Evolutionary conservation across 1,140 invertebrate genomes (phyloP).

Genomic region (Apis cerana): DNA sequence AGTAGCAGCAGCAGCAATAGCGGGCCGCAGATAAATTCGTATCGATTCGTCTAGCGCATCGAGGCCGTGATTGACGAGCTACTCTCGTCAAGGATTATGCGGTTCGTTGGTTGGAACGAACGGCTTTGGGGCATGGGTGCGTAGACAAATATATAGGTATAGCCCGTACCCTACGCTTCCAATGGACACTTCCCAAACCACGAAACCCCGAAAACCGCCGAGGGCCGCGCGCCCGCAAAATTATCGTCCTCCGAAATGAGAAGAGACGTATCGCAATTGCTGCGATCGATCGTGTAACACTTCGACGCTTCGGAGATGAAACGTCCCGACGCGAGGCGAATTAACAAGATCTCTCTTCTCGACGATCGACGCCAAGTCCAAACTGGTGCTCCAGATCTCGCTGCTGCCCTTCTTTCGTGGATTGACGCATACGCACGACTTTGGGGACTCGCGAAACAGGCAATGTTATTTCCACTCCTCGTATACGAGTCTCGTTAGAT

Average conservation of each 20-base stretch:
- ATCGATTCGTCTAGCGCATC: constrained; percentile 60
- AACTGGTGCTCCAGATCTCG: too few relatives aligned
- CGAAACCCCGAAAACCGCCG: constrained; percentile 64
- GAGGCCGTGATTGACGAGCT: constrained; percentile 63
- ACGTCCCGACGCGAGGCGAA: not conserved
- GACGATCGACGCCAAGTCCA: not conserved
- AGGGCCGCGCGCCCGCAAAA: constrained; percentile 66
- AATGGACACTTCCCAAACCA: constrained; percentile 58
- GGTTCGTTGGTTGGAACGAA: constrained; percentile 65
- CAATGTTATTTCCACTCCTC: too few relatives aligned
- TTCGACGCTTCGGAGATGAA: not conserved
- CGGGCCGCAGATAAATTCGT: constrained; percentile 55
- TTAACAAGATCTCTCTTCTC: not conserved
- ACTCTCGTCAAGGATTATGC: constrained; percentile 66
- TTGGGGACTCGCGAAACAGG: too few relatives aligned
- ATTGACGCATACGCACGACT: too few relatives aligned
- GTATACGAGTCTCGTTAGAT: too few relatives aligned
- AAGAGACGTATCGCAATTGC: constrained; percentile 20
- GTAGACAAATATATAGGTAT: constrained; percentile 61
- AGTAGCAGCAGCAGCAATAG: too few relatives aligned
- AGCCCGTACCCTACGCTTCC: not conserved
- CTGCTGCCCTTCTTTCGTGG: too few relatives aligned
- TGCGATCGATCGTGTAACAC: constrained; percentile 5
- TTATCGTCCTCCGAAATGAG: constrained; percentile 38
- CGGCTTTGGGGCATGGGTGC: constrained; percentile 60